Evolutionary conservation across 2,888 invertebrate genomes (phyloP).

Genomic region (Drosophila quasianomalipes): DNA sequence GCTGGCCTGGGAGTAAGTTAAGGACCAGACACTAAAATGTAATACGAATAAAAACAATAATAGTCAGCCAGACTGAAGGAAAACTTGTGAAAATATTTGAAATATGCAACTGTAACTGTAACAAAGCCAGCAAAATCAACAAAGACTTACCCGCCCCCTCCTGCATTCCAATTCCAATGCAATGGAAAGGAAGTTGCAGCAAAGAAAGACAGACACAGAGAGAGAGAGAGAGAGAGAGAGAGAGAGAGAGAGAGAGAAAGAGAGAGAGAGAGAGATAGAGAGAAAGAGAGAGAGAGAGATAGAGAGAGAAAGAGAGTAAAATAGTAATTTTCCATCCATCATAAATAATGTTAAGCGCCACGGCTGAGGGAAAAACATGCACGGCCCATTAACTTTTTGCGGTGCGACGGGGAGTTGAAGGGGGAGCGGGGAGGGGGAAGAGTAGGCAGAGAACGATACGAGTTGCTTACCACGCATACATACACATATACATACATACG

Average conservation of each 20-base stretch:
- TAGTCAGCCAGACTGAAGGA: constrained; percentile 21
- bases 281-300: constrained; percentile 28
- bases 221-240: constrained; percentile 17
- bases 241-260: constrained; percentile 29
- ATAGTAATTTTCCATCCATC: constrained; percentile 81
- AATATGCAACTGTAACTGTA: constrained; percentile 56
- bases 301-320: constrained; percentile 41
- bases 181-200: constrained; percentile 63
- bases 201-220: constrained; percentile 13
- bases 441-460: constrained; percentile 21
- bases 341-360: constrained; percentile 85
- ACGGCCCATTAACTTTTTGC: constrained; percentile 85
- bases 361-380: constrained; percentile 85
- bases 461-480: constrained; percentile 30
- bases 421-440: background rate
- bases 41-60: constrained; percentile 7
- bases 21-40: background rate
- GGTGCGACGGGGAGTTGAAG: constrained; percentile 32
- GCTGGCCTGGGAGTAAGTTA: constrained; percentile 2
- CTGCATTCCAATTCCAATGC: background rate
- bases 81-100: constrained; percentile 61
- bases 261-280: constrained; percentile 15
- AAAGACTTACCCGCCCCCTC: background rate
- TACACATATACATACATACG: background rate
- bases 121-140: constrained; percentile 36